Conservation (phyloP, 2,797 vertebrate species). For the Tolypeutes matacus region DNA sequence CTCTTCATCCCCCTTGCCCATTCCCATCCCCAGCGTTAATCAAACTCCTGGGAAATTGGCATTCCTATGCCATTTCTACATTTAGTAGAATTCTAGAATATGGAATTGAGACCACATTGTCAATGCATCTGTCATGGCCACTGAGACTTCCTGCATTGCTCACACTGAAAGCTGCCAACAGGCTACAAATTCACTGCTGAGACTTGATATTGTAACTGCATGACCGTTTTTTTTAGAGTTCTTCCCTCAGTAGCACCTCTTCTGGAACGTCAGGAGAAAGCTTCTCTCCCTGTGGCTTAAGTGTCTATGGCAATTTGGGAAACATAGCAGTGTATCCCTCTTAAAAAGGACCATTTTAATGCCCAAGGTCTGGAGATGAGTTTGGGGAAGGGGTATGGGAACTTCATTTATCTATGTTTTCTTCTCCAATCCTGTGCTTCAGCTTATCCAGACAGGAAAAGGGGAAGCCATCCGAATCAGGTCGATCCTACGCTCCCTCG, state of each 20-base stretch:
- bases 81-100: background rate
- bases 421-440: constrained; percentile 74
- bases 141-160: background rate
- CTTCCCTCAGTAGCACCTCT: background rate
- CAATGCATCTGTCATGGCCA: background rate
- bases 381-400: rapidly evolving
- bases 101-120: background rate
- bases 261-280: background rate
- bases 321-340: background rate
- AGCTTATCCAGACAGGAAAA: constrained; percentile 99
- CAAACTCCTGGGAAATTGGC: background rate
- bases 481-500: constrained; percentile 97
- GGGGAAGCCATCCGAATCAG: constrained; percentile 98
- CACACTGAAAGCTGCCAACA: background rate
- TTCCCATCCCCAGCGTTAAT: background rate
- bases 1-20: background rate
- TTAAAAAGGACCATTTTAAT: background rate
- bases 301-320: background rate
- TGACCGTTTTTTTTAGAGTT: background rate
- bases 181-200: background rate
- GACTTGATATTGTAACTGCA: too few species aligned
- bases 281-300: background rate
- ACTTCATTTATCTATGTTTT: background rate
- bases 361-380: background rate
- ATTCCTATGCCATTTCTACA: background rate